Evolutionary conservation across 2,888 invertebrate species (phyloP).

Genomic region (Drosophila longiperda): DNA sequence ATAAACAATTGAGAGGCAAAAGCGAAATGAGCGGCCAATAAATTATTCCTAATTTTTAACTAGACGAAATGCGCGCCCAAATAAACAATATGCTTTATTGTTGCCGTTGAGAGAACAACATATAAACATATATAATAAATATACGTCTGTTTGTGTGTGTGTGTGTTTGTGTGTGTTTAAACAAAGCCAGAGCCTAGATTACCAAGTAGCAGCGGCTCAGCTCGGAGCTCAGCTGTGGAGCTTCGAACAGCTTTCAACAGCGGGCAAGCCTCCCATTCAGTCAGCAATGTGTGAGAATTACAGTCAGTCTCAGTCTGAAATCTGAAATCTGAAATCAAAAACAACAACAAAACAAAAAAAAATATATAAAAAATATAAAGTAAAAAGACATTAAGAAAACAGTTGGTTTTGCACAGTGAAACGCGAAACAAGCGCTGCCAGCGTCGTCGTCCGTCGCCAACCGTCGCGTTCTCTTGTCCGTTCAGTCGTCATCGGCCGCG

Average conservation of each 20-base stretch:
- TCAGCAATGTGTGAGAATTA: constrained; percentile 61
- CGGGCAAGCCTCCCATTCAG: constrained; percentile 47
- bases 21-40: constrained; percentile 39
- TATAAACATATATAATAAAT: constrained; percentile 1
- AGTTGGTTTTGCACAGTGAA: constrained; percentile 74
- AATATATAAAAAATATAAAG: constrained; percentile 20
- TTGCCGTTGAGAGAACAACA: not conserved
- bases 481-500: constrained; percentile 42
- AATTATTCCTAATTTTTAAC: constrained; percentile 53
- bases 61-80: constrained; percentile 47
- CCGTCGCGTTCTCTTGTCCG: constrained; percentile 32
- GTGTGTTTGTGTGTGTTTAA: constrained; percentile 13
- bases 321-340: constrained; percentile 27
- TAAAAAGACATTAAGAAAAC: constrained; percentile 47
- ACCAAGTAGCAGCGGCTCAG: constrained; percentile 35
- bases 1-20: constrained; percentile 14
- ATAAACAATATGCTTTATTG: constrained; percentile 42
- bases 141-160: not conserved
- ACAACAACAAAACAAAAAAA: constrained; percentile 32
- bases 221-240: constrained; percentile 31
- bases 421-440: constrained; percentile 67
- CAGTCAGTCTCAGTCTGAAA: constrained; percentile 54
- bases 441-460: constrained; percentile 36
- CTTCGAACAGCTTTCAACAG: constrained; percentile 28
- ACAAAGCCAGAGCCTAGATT: constrained; percentile 54